Conservation (phyloP, 2,113 vertebrate species). For the Etheostoma cragini region DNA sequence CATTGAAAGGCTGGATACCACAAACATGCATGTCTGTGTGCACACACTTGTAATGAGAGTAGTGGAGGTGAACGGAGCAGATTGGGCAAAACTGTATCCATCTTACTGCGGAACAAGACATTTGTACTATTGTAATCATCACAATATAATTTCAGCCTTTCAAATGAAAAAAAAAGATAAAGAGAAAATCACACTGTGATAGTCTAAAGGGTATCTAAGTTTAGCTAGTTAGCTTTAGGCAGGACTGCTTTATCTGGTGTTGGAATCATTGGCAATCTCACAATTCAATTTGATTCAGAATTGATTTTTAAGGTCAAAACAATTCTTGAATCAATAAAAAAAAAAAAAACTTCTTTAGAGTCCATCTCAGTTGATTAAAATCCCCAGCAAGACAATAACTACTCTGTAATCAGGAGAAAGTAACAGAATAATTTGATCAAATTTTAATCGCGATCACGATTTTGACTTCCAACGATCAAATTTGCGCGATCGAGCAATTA, state of each 20-base stretch:
- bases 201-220: background rate
- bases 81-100: background rate
- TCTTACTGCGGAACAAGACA: background rate
- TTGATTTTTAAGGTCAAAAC: background rate
- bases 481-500: too few relatives aligned
- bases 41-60: slow-evolving; percentile 12
- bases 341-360: background rate
- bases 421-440: background rate
- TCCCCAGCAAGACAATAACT: slow-evolving; percentile 12
- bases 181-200: background rate
- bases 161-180: background rate
- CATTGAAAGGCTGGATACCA: slow-evolving; percentile 52
- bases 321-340: background rate
- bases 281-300: background rate
- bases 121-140: background rate
- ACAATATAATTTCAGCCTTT: background rate
- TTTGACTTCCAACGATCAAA: too few relatives aligned
- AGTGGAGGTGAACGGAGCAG: background rate
- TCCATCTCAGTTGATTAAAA: background rate
- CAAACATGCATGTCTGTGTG: background rate
- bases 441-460: too few relatives aligned
- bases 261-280: background rate
- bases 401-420: background rate
- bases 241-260: background rate
- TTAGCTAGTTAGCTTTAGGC: background rate